Conservation (phyloP, 2,888 invertebrate genomes). For the Ellobium chinense region DNA sequence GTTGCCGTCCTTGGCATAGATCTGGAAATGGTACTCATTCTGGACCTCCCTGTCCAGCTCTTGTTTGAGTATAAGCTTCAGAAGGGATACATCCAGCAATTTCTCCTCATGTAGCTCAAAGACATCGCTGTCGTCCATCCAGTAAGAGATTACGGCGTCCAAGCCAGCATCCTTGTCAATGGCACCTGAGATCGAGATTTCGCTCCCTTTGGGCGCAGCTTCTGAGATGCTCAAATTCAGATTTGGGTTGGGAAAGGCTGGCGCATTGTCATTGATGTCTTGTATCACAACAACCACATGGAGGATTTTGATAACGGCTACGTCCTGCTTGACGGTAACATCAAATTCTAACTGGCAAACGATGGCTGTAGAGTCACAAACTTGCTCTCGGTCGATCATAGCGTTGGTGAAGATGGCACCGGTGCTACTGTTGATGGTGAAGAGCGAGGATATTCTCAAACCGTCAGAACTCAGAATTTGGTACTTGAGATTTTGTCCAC, state of each 20-base stretch:
- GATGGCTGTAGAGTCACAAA: conserved; percentile 43
- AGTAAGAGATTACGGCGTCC: conserved; percentile 44
- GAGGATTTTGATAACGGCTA: conserved; percentile 57
- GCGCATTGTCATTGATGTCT: conserved; percentile 67
- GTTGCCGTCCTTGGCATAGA: conserved; percentile 52
- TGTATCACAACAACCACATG: conserved; percentile 60
- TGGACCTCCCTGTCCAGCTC: conserved; percentile 50
- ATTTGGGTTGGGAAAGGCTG: conserved; percentile 57
- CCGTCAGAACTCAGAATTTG: conserved; percentile 48
- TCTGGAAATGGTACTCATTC: conserved; percentile 42
- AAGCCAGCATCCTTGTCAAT: conserved; percentile 48
- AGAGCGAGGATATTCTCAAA: conserved; percentile 41
- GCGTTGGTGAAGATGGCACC: conserved; percentile 48
- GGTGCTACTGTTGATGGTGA: conserved; percentile 48
- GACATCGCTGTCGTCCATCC: conserved; percentile 43
- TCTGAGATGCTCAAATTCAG: conserved; percentile 60
- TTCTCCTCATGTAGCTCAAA: conserved; percentile 49
- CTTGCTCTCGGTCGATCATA: conserved; percentile 51
- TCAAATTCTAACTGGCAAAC: conserved; percentile 60
- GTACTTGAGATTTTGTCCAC: conserved; percentile 42
- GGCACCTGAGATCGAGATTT: conserved; percentile 52
- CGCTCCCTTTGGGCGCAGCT: conserved; percentile 56
- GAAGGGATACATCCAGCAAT: conserved; percentile 50
- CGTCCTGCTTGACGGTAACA: conserved; percentile 58
- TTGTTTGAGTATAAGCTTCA: conserved; percentile 46